phyloP scores from a whole-genome alignment of 2,113 vertebrate genomes.

The Peromyscus maniculatus region DNA sequence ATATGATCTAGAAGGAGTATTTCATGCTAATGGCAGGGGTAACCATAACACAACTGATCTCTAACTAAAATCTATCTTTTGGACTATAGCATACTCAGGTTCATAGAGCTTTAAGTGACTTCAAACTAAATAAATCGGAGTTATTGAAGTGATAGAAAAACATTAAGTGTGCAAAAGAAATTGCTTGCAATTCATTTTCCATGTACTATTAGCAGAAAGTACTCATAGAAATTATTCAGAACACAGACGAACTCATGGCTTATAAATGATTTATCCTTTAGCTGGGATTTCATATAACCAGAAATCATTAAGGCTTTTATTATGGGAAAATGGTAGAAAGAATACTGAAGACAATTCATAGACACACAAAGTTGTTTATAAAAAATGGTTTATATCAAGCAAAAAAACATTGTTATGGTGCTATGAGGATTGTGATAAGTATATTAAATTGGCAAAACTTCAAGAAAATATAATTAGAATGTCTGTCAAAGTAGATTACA shows the following conservation, averaged over 20 bases:
- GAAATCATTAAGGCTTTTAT: background rate
- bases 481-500: background rate
- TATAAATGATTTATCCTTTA: background rate
- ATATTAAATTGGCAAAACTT: background rate
- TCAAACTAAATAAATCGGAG: background rate
- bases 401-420: background rate
- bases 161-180: background rate
- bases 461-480: slow-evolving; percentile 23
- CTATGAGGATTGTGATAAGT: background rate
- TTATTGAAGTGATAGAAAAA: background rate
- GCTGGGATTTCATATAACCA: background rate
- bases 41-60: fast-evolving
- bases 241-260: background rate
- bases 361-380: background rate
- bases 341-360: background rate
- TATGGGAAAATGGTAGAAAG: background rate
- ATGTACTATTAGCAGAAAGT: background rate
- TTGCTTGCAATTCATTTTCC: background rate
- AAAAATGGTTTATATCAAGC: background rate
- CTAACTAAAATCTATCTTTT: background rate
- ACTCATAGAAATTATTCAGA: background rate
- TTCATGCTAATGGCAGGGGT: fast-evolving
- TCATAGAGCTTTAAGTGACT: background rate
- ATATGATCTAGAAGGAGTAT: background rate
- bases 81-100: background rate